Conservation (phyloP, 2,113 vertebrate genomes). For the Oreochromis niloticus region DNA sequence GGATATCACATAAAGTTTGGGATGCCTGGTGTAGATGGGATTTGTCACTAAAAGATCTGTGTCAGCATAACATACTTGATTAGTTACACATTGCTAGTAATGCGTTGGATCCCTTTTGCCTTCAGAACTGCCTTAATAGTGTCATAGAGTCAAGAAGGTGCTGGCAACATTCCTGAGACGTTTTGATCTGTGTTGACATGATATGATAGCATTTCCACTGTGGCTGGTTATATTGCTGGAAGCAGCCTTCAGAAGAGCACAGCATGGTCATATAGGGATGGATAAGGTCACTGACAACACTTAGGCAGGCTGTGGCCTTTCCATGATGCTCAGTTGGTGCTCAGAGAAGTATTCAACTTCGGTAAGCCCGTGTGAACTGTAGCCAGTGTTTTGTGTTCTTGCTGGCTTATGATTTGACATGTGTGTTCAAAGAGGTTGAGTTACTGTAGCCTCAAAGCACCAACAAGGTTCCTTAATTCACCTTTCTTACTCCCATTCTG, state of each 20-base stretch:
- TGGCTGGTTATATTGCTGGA: background rate
- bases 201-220: background rate
- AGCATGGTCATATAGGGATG: background rate
- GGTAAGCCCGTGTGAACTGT: background rate
- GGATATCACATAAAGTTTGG: background rate
- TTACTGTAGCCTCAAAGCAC: too few relatives aligned
- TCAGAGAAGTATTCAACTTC: accelerated
- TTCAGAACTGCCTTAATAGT: background rate
- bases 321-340: background rate
- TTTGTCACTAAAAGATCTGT: background rate
- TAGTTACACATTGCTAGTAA: background rate
- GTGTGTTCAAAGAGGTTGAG: too few relatives aligned
- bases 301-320: background rate
- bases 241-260: background rate
- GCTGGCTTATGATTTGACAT: too few relatives aligned
- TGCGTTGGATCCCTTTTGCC: background rate
- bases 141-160: background rate
- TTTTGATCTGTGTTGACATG: background rate
- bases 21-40: background rate
- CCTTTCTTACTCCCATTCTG: too few relatives aligned
- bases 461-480: too few relatives aligned
- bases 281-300: background rate
- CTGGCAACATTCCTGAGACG: background rate
- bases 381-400: background rate
- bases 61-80: background rate